Conservation (phyloP, 2,797 vertebrate genomes). For the Schizothorax lantsangensis region DNA sequence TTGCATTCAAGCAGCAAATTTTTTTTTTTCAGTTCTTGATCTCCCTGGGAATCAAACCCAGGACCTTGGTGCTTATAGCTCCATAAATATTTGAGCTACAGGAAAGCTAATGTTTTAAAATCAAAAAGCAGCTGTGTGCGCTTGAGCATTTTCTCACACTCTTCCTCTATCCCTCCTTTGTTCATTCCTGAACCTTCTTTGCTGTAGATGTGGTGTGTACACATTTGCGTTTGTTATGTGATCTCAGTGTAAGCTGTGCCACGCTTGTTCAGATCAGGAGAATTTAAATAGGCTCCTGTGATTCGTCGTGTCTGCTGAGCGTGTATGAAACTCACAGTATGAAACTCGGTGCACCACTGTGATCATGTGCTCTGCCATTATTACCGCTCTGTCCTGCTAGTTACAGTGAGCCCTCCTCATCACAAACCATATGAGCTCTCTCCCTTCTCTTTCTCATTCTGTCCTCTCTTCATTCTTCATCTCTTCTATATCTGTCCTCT, state of each 20-base stretch:
- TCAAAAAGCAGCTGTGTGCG: not conserved
- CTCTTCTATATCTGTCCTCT: slow-evolving; percentile 68
- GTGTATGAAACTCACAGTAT: slow-evolving; percentile 21
- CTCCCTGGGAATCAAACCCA: not conserved
- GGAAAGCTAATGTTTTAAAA: not conserved
- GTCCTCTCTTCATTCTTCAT: slow-evolving; percentile 51
- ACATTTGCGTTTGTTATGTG: slow-evolving; percentile 23
- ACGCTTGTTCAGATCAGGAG: slow-evolving; percentile 37
- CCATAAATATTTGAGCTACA: not conserved
- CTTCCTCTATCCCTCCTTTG: slow-evolving; percentile 3
- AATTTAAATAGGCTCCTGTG: slow-evolving; percentile 42
- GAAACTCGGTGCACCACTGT: not conserved
- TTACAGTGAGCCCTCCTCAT: slow-evolving; percentile 6
- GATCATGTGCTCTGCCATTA: slow-evolving; percentile 42
- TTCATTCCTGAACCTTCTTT: not conserved
- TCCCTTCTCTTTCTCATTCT: slow-evolving; percentile 32
- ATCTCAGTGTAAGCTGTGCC: slow-evolving; percentile 31
- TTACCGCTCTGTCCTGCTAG: slow-evolving; percentile 24
- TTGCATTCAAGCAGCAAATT: not conserved
- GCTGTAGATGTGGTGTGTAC: slow-evolving; percentile 8
- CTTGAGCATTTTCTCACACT: not conserved
- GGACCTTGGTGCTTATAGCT: not conserved
- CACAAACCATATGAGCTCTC: not conserved
- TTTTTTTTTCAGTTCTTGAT: not conserved
- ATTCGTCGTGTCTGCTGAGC: not conserved